Percentiles rank a stretch among this genome's conserved stretches.
These are phyloP conservation scores for Tretioscincus oriximinensis DNA, from an alignment of 2,113 vertebrate species.

Conservation along the genomic window DNA sequence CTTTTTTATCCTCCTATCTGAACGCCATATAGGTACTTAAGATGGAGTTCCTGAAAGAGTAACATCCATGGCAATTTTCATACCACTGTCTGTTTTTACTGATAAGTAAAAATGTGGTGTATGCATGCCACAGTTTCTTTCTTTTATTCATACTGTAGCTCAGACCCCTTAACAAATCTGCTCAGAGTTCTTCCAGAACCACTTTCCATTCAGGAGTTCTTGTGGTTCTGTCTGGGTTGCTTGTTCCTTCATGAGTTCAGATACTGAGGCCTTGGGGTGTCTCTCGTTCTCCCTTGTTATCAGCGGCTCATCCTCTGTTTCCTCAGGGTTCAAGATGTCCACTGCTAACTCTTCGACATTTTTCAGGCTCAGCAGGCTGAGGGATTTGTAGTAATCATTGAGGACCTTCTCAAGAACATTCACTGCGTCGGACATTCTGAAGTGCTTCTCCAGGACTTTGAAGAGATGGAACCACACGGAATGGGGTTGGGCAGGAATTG, in stretches of 20 bases:
- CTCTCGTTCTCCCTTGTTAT: not conserved
- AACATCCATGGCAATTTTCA: no score
- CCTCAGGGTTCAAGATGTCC: conserved; percentile 7
- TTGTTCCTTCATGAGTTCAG: not conserved
- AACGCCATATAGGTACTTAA: no score
- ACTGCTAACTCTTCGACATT: conserved; percentile 44
- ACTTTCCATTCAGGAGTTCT: not conserved
- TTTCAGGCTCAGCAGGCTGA: conserved; percentile 34
- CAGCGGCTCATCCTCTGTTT: not conserved
- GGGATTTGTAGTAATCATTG: conserved; percentile 17
- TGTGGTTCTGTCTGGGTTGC: conserved; percentile 9
- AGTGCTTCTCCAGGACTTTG: conserved; percentile 46
- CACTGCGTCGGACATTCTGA: conserved; percentile 37
- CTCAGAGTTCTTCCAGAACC: not conserved
- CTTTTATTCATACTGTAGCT: conserved; percentile 7
- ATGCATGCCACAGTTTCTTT: not conserved
- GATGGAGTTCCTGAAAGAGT: no score
- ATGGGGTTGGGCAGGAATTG: not conserved
- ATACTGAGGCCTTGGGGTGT: not conserved
- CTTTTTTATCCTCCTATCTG: no score
- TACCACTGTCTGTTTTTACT: not conserved
- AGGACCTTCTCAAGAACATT: conserved; percentile 26
- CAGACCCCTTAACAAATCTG: not conserved
- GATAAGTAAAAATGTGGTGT: not conserved
- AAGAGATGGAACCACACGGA: conserved; percentile 46